Evolutionary conservation across 2,888 invertebrate species (phyloP).

Genomic region (Lochmaea crataegi): DNA sequence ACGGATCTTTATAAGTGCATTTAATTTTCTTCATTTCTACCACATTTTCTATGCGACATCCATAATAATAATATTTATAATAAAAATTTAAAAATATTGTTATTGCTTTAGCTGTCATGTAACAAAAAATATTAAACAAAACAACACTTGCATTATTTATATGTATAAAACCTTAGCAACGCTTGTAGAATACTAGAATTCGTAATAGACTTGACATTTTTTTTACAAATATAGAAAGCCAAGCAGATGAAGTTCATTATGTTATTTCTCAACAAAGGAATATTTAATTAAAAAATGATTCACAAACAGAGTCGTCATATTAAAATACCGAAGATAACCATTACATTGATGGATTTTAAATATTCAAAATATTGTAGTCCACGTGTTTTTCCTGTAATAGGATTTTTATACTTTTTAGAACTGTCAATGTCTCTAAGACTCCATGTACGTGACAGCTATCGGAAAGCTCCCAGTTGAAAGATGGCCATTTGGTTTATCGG

Average conservation of each 20-base stretch:
- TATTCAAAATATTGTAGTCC: background rate
- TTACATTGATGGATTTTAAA: too few species aligned
- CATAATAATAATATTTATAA: conserved; percentile 1
- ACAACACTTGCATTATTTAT: conserved; percentile 2
- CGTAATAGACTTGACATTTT: conserved; percentile 1
- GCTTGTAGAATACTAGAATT: background rate
- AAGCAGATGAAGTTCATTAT: conserved; percentile 22
- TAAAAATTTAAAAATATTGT: background rate
- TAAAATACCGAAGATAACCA: too few species aligned
- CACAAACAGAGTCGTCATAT: background rate
- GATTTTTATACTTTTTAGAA: too few species aligned
- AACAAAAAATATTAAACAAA: background rate
- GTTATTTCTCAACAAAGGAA: conserved; percentile 16
- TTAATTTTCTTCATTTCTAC: background rate
- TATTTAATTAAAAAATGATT: background rate
- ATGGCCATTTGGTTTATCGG: too few species aligned
- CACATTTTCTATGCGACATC: background rate
- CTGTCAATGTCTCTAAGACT: too few species aligned
- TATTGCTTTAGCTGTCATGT: conserved; percentile 1
- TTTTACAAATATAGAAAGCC: conserved; percentile 3
- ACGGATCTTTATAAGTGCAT: background rate
- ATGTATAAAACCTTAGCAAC: too few species aligned
- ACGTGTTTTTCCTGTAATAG: too few species aligned
- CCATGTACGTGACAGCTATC: too few species aligned
- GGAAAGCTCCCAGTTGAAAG: too few species aligned